Conservation (phyloP, 2,113 vertebrate genomes). For the Illadopsis cleaveri region DNA sequence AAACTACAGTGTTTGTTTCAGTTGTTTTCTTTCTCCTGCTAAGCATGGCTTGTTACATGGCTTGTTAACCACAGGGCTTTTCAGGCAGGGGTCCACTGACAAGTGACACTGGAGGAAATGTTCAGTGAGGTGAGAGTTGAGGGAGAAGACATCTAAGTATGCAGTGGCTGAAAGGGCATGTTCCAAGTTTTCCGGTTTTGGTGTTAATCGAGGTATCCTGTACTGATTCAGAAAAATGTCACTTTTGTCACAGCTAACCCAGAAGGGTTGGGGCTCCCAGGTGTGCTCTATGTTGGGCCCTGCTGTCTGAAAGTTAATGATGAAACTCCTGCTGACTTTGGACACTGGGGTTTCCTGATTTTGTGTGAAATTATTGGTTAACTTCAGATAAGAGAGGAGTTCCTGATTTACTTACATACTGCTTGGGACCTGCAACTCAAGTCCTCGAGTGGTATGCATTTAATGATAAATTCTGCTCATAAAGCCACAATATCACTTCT, state of each 20-base stretch:
- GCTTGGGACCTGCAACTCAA: not conserved
- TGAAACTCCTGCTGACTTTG: not conserved
- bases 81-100: conserved; percentile 63
- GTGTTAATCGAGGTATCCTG: not conserved
- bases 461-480: not conserved
- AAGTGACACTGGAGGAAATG: conserved; percentile 81
- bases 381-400: not conserved
- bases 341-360: not conserved
- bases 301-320: not conserved
- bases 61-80: conserved; percentile 55
- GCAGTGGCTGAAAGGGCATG: conserved; percentile 84
- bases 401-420: not conserved
- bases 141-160: conserved; percentile 79
- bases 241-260: not conserved
- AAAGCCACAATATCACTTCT: not conserved
- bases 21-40: not conserved
- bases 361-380: not conserved
- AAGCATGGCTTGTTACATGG: not conserved
- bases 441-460: not conserved
- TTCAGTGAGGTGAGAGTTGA: conserved; percentile 84
- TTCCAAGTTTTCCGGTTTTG: conserved; percentile 74
- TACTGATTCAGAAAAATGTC: not conserved
- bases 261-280: not conserved
- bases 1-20: not conserved
- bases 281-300: not conserved